Conservation (phyloP, 1,140 invertebrate species). For the Conus betulinus region DNA sequence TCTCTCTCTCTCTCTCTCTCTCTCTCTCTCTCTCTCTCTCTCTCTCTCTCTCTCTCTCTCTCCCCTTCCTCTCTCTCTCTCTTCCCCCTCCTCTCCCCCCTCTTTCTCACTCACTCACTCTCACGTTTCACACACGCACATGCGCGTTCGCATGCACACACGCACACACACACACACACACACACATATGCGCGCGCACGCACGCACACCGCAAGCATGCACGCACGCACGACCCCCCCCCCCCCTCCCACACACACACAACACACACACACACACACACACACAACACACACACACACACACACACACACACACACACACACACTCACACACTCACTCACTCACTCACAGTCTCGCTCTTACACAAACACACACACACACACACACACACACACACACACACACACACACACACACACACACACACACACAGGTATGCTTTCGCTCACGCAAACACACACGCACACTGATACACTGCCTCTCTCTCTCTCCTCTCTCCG, state of each 20-base stretch:
- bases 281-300: too few relatives aligned
- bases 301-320: too few relatives aligned
- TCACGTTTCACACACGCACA: background rate
- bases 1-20: too few relatives aligned
- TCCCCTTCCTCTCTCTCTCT: background rate
- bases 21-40: background rate
- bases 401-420: conserved; percentile 14
- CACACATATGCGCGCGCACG: background rate
- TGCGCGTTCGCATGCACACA: background rate
- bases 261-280: too few relatives aligned
- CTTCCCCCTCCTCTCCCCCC: background rate
- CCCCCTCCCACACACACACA: too few relatives aligned
- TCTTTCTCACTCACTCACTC: background rate
- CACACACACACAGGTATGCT: background rate
- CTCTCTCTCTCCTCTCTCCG: too few relatives aligned
- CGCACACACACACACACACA: conserved; percentile 3
- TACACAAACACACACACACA: background rate
- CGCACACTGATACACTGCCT: too few relatives aligned
- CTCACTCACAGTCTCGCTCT: too few relatives aligned
- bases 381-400: conserved; percentile 4
- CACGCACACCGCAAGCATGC: background rate
- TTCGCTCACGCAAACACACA: too few relatives aligned
- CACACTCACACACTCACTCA: too few relatives aligned
- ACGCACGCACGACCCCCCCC: too few relatives aligned
- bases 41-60: background rate